Percentiles rank a stretch among this genome's conserved stretches.
These are phyloP conservation scores for Megastigmus dorsalis DNA, from an alignment of 2,888 invertebrate species.

Conservation along the genomic window DNA sequence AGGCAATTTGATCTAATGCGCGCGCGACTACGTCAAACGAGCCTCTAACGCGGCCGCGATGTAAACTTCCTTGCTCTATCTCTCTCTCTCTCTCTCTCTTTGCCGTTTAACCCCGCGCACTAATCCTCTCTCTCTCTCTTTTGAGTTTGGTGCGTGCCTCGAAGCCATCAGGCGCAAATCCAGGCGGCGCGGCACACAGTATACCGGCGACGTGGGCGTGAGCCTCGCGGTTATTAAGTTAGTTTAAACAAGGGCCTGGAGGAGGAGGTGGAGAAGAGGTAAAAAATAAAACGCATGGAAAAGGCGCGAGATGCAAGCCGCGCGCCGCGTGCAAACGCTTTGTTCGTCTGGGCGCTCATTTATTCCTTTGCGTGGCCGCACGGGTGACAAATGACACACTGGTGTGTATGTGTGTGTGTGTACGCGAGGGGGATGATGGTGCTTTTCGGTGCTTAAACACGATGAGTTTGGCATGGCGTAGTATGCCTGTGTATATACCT, in stretches of 20 bases:
- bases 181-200: too few relatives aligned
- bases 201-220: slow-evolving; percentile 16
- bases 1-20: slow-evolving; percentile 41
- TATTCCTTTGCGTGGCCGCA: too few relatives aligned
- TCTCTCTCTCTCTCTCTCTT: neutral
- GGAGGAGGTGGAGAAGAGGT: too few relatives aligned
- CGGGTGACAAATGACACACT: too few relatives aligned
- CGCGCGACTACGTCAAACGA: slow-evolving; percentile 37
- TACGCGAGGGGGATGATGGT: neutral
- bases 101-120: neutral
- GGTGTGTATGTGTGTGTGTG: neutral
- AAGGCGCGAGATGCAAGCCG: too few relatives aligned
- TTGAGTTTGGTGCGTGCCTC: slow-evolving; percentile 31
- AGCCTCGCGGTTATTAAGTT: slow-evolving; percentile 39
- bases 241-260: slow-evolving; percentile 34
- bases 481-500: too few relatives aligned
- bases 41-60: slow-evolving; percentile 6
- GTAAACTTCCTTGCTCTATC: neutral
- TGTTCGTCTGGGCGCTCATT: too few relatives aligned
- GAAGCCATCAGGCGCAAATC: slow-evolving; percentile 25
- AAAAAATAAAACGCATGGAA: too few relatives aligned
- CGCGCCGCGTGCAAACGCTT: too few relatives aligned
- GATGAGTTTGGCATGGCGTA: too few relatives aligned
- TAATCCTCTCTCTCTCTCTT: neutral
- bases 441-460: too few relatives aligned